Evolutionary conservation across 2,113 vertebrate species (phyloP), one percentile per base, ranked within the genome.

Genomic region (Ariopsis seemanni): DNA sequence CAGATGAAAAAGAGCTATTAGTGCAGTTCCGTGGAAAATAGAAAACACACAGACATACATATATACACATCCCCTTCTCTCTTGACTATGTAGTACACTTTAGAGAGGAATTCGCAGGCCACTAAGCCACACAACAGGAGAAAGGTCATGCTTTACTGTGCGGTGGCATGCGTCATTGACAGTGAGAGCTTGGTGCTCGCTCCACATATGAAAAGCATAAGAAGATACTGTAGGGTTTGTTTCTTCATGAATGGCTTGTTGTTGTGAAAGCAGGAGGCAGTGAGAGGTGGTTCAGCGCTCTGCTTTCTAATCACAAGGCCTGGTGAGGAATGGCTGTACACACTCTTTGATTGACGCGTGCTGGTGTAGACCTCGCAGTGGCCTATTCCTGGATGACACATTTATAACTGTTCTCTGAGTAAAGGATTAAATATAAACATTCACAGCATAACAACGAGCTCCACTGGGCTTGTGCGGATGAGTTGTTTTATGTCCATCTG

Each of bases 1-100:
- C 90, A 90, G 86, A 93, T 82, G 87, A 94, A 90, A 94, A 85
- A 94, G 75, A 93, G 86, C 78, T 9, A 58, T 95, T 93, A 94
- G 88, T 82, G 55, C 48, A 20, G 82, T 84, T 67, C 85, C 78
- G 71, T 57, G 81, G 42, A 87, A 83, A 83, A 78, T 69, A 85
- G 34, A 82, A 78, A 88, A 75, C 80, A 65, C 34, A 34, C 12
- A 72, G 25, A 75, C 77, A 72, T 53, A 81, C 14, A 5, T 34
- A 42, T 42, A 42, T 4, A 72, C 60, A 81, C 25, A 7, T 34
- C 57, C 27, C 71, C 4, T 53, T 83, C 74, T 78, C 62, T 62
- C 30, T 57, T 60, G 22, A 83, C 86, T 60, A 58, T 34, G 65
- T 11, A 50, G 55, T 75, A 50, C 57, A 63, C 75, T 57, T 86